Percentiles rank a stretch among this genome's conserved stretches.
These are phyloP conservation scores for Pempheris klunzingeri DNA, from an alignment of 2,797 vertebrate genomes.

Conservation along the genomic window DNA sequence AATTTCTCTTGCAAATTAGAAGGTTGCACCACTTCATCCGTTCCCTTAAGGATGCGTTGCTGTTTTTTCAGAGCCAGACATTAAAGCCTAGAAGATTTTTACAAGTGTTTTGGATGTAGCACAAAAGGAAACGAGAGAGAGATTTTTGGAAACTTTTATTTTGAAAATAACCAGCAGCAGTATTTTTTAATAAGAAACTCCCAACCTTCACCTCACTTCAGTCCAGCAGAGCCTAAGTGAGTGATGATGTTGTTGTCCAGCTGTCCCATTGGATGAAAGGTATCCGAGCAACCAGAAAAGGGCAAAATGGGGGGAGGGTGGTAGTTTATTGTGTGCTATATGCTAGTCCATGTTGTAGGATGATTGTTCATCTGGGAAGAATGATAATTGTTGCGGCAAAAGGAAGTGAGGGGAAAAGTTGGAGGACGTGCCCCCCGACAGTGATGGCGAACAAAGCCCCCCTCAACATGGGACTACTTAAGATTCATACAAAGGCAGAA, in stretches of 20 bases:
- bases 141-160: constrained; percentile 39
- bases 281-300: constrained; percentile 84
- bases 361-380: constrained; percentile 84
- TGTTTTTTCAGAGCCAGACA: constrained; percentile 45
- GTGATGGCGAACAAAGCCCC: constrained; percentile 80
- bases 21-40: constrained; percentile 46
- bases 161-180: constrained; percentile 39
- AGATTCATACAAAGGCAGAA: constrained; percentile 77
- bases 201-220: too few species aligned
- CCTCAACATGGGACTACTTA: constrained; percentile 79
- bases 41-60: constrained; percentile 39
- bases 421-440: constrained; percentile 76
- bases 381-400: constrained; percentile 86
- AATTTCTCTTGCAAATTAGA: constrained; percentile 68
- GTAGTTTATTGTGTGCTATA: constrained; percentile 80
- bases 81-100: constrained; percentile 20
- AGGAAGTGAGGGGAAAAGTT: constrained; percentile 82
- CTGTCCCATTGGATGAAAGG: constrained; percentile 78
- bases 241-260: constrained; percentile 83
- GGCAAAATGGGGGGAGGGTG: constrained; percentile 62
- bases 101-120: constrained; percentile 53
- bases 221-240: too few species aligned
- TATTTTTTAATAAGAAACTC: constrained; percentile 42
- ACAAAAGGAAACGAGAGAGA: constrained; percentile 49
- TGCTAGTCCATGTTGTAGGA: constrained; percentile 82